Percentiles rank a stretch among this genome's conserved stretches.
phyloP scores from a whole-genome alignment of 1,140 invertebrate genomes.

The Uloborus diversus region DNA sequence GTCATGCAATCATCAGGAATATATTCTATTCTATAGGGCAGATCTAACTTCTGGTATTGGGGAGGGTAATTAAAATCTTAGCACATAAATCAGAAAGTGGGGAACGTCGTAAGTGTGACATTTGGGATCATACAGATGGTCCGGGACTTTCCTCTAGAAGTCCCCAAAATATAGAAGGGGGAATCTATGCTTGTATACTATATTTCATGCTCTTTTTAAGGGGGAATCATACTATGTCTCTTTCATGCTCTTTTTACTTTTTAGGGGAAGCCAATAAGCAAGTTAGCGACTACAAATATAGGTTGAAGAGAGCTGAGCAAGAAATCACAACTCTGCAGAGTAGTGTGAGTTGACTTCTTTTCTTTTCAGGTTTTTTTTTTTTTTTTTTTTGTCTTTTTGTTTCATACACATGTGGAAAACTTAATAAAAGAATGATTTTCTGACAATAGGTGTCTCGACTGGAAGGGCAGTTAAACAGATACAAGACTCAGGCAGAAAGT shows the following conservation, averaged over 20 bases:
- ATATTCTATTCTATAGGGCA: no score
- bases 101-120: no score
- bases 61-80: no score
- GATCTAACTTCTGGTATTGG: no score
- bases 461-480: conserved; percentile 94
- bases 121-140: no score
- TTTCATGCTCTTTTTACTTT: no score
- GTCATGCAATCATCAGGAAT: no score
- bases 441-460: conserved; percentile 76
- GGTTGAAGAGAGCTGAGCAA: conserved; percentile 95
- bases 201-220: neutral
- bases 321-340: conserved; percentile 85
- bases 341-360: conserved; percentile 64
- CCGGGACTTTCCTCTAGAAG: no score
- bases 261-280: conserved; percentile 81
- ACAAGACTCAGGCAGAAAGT: conserved; percentile 89
- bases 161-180: no score
- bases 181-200: neutral
- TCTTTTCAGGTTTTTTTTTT: no score
- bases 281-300: conserved; percentile 86
- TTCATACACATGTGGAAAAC: neutral
- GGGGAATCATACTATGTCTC: neutral
- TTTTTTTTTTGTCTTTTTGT: neutral
- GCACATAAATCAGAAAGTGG: no score
- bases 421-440: neutral